These are phyloP conservation scores for Pseudorectes ferrugineus DNA, from an alignment of 2,113 vertebrate species.

Conservation along the genomic window DNA sequence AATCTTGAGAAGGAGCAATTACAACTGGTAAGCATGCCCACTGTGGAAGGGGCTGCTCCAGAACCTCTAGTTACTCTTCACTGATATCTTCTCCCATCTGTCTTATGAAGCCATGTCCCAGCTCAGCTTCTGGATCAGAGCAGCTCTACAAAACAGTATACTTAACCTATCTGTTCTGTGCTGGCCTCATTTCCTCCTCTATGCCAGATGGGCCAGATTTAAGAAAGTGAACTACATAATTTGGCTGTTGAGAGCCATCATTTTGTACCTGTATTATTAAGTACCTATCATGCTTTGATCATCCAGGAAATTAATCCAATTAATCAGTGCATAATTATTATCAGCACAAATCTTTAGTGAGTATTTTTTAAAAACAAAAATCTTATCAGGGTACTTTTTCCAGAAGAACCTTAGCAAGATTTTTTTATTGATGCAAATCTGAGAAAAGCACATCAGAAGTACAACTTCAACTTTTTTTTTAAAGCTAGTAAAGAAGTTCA, in stretches of 20 bases:
- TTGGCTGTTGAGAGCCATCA: neutral
- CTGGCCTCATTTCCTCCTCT: neutral
- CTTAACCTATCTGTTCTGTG: neutral
- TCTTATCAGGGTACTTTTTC: neutral
- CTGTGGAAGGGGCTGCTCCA: neutral
- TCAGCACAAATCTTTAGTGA: neutral
- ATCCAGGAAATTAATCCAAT: constrained; percentile 20
- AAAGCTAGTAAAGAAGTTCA: neutral
- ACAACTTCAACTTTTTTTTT: neutral
- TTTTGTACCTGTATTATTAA: neutral
- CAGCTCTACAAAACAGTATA: neutral
- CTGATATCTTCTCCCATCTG: neutral
- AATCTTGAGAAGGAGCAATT: neutral
- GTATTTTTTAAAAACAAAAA: neutral
- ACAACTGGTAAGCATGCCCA: fast-evolving
- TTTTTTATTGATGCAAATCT: neutral
- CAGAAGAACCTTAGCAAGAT: neutral
- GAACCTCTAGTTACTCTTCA: neutral
- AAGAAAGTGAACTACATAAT: neutral
- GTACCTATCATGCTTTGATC: constrained; percentile 19
- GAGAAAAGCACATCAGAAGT: neutral
- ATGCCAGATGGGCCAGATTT: neutral
- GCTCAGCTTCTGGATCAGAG: neutral
- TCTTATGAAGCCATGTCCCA: neutral
- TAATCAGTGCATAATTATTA: constrained; percentile 17